Conservation (phyloP, 2,113 vertebrate genomes). For the Arothron firmamentum region DNA sequence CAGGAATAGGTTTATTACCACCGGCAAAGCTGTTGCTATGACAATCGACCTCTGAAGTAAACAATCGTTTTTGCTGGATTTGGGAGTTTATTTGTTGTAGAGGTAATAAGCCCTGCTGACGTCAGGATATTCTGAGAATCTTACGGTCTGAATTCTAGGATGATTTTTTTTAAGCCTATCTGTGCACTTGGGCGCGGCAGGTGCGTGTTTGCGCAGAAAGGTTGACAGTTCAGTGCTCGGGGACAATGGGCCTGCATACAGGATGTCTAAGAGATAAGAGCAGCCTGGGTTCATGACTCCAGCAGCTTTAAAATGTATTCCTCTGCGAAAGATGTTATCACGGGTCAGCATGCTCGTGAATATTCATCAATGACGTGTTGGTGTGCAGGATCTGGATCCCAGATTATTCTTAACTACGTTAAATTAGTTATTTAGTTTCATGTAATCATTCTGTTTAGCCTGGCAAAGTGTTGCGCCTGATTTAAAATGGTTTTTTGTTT, state of each 20-base stretch:
- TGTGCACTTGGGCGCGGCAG: slow-evolving; percentile 30
- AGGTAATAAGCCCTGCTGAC: neutral
- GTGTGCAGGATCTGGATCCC: too few relatives aligned
- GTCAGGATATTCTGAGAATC: too few relatives aligned
- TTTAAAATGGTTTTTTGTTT: too few relatives aligned
- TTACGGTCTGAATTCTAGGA: too few relatives aligned
- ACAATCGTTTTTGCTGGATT: neutral
- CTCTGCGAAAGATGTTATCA: neutral
- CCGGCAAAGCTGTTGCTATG: neutral
- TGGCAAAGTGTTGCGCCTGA: too few relatives aligned
- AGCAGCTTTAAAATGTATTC: neutral
- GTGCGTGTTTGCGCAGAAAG: slow-evolving; percentile 52
- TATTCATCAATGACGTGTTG: neutral
- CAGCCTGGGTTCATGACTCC: slow-evolving; percentile 39
- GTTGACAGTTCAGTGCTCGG: slow-evolving; percentile 38
- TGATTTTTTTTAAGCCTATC: neutral
- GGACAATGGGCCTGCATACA: slow-evolving; percentile 70
- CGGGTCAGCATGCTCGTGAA: neutral
- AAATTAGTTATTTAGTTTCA: too few relatives aligned
- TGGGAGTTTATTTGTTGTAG: neutral
- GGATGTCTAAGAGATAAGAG: slow-evolving; percentile 65
- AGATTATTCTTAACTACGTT: too few relatives aligned
- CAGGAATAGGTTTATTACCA: neutral
- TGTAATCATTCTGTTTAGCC: too few relatives aligned
- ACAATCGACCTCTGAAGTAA: neutral